Conservation (phyloP, 2,113 vertebrate species). For the Esox niger region DNA sequence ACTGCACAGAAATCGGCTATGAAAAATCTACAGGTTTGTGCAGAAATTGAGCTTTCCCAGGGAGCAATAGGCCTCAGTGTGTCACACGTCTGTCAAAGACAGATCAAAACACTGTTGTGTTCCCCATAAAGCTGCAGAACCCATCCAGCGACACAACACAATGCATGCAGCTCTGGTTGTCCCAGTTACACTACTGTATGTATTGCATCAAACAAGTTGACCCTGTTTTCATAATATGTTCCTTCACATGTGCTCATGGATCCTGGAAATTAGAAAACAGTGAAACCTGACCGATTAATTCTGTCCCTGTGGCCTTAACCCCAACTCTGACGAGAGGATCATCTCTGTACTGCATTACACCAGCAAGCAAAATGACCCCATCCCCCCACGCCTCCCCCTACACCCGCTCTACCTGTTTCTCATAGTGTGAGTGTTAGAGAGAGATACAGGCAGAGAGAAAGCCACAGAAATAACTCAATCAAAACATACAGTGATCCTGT, state of each 20-base stretch:
- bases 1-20: conserved; percentile 51
- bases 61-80: conserved; percentile 57
- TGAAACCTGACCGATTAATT: neutral
- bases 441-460: neutral
- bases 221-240: conserved; percentile 10
- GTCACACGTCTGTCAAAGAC: conserved; percentile 30
- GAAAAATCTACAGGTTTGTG: conserved; percentile 58
- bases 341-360: too few species aligned
- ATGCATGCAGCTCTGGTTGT: conserved; percentile 32
- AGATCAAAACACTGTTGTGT: conserved; percentile 43
- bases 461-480: neutral
- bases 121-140: conserved; percentile 54
- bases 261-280: neutral
- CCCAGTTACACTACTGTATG: conserved; percentile 40
- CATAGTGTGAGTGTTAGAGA: neutral
- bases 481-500: neutral
- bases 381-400: too few species aligned
- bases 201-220: conserved; percentile 16
- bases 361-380: neutral
- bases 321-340: too few species aligned
- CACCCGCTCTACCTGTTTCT: neutral
- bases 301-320: too few species aligned
- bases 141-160: conserved; percentile 52
- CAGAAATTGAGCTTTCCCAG: conserved; percentile 40
- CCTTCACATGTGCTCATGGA: conserved; percentile 15